These are phyloP conservation scores for Cyphomyrmex costatus DNA, from an alignment of 1,140 invertebrate genomes.

Conservation along the genomic window DNA sequence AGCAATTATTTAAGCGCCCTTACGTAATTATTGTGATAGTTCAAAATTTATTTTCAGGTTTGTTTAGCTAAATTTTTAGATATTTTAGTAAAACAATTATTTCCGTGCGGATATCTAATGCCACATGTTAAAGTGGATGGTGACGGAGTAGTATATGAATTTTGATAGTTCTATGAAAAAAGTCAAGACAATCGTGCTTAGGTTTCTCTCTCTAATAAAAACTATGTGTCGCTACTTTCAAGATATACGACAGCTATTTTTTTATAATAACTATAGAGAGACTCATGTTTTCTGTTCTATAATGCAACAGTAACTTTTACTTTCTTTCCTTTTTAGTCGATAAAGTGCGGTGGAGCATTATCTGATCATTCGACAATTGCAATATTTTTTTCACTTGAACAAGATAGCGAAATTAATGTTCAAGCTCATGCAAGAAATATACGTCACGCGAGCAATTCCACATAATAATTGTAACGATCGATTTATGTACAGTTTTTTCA, in stretches of 20 bases:
- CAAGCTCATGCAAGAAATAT: neutral
- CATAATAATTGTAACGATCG: neutral
- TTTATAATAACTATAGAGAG: neutral
- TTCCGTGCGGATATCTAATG: too few species aligned
- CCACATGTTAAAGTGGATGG: too few species aligned
- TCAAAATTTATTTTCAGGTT: too few species aligned
- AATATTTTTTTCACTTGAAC: slow-evolving; percentile 4
- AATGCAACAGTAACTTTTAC: neutral
- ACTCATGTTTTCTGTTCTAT: neutral
- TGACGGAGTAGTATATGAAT: too few species aligned
- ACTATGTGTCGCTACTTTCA: slow-evolving; percentile 24
- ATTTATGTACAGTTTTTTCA: neutral
- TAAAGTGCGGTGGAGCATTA: neutral
- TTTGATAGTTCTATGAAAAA: too few species aligned
- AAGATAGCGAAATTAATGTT: slow-evolving; percentile 10
- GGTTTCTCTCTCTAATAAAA: too few species aligned
- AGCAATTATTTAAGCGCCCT: too few species aligned
- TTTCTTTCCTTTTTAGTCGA: neutral
- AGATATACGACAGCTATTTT: slow-evolving; percentile 21
- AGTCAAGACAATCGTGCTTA: too few species aligned
- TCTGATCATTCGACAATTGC: neutral
- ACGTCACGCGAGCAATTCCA: neutral
- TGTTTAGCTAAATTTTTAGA: too few species aligned
- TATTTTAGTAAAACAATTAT: too few species aligned
- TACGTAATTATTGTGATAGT: too few species aligned